Evolutionary conservation across 30 jellyfish, hydroid and myxozoan genomes (phyloP).

Genomic region (Chironex yamaguchii): DNA sequence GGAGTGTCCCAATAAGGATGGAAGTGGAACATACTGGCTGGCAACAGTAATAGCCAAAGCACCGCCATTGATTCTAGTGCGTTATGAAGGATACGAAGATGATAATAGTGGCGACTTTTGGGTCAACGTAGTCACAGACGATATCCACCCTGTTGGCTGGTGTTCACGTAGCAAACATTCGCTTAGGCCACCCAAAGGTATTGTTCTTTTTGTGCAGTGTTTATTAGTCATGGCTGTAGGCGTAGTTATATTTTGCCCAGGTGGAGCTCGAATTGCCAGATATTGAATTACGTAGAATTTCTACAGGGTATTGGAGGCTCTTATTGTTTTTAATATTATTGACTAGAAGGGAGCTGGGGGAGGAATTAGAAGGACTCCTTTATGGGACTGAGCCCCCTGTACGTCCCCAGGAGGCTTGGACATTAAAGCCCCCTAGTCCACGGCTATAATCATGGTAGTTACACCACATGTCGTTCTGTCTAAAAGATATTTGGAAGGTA

Average conservation of each 20-base stretch:
- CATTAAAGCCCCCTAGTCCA: no score
- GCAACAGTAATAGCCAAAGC: slow-evolving; percentile 86
- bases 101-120: slow-evolving; percentile 87
- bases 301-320: no score
- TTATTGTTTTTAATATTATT: neutral
- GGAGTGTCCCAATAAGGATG: slow-evolving; percentile 91
- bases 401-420: no score
- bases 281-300: no score
- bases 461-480: no score
- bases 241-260: no score
- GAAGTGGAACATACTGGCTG: slow-evolving; percentile 86
- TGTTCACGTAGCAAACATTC: slow-evolving; percentile 94
- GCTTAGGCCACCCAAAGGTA: slow-evolving; percentile 90
- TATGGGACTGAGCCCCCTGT: neutral
- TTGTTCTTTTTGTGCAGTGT: neutral
- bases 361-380: neutral
- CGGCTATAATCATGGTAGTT: no score
- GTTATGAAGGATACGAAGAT: slow-evolving; percentile 92
- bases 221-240: no score
- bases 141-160: slow-evolving; percentile 98
- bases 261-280: no score
- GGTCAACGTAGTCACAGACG: slow-evolving; percentile 85
- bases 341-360: neutral
- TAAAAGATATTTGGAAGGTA: no score
- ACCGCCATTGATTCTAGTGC: slow-evolving; percentile 83